A percentile compares a stretch with the other conserved stretches of the same genome.
These are phyloP conservation scores for Psittacara wagleri DNA, from an alignment of 2,113 vertebrate species.

Conservation along the genomic window DNA sequence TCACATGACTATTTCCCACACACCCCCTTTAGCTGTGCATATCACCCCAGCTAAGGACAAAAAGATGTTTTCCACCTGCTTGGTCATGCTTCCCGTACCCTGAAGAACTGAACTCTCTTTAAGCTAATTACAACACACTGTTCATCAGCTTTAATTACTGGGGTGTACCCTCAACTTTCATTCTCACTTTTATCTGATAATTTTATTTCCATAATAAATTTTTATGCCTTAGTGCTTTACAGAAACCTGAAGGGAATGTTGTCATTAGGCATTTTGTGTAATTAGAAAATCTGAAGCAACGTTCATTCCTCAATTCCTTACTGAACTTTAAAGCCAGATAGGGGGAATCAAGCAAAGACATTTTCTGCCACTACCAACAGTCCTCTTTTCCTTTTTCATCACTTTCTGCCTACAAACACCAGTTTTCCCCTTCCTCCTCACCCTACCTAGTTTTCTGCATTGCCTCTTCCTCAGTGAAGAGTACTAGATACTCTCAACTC, in stretches of 20 bases:
- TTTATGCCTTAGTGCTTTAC: not conserved
- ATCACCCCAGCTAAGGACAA: not conserved
- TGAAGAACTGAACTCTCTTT: not conserved
- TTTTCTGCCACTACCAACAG: not conserved
- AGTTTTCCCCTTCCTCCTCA: not conserved
- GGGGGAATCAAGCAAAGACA: accelerated
- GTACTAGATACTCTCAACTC: not conserved
- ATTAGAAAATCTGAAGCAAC: not conserved
- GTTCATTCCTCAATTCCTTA: not conserved
- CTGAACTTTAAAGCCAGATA: not conserved
- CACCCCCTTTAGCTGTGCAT: accelerated
- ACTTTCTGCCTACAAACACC: not conserved
- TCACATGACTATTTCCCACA: not conserved
- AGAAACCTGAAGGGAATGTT: not conserved
- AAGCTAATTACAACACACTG: not conserved
- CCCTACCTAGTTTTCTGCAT: not conserved
- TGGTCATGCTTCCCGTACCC: not conserved
- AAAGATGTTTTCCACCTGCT: not conserved
- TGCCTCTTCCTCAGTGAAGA: not conserved
- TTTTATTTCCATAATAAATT: not conserved
- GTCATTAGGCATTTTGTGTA: not conserved
- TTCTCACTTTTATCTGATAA: not conserved
- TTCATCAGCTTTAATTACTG: not conserved
- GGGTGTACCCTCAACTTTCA: not conserved
- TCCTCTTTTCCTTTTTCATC: not conserved